phyloP scores from a whole-genome alignment of 2,888 invertebrate genomes.

The Parnassius orleans region DNA sequence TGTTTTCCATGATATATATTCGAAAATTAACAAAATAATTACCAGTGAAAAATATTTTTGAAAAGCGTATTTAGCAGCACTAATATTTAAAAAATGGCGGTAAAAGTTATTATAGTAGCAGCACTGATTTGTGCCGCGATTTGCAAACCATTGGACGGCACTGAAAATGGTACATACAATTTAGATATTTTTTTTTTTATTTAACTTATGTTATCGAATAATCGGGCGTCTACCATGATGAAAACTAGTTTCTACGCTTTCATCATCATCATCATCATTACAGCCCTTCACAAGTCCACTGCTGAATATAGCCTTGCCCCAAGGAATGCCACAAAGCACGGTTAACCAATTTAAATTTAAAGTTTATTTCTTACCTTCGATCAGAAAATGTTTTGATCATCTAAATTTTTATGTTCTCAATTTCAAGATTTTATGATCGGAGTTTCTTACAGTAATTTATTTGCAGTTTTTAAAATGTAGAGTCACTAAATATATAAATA shows the following conservation, averaged over 20 bases:
- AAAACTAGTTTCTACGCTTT: not conserved
- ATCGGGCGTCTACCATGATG: not conserved
- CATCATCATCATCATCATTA: too few relatives aligned
- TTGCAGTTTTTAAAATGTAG: too few relatives aligned
- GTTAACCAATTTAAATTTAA: too few relatives aligned
- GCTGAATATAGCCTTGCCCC: too few relatives aligned
- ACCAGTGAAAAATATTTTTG: not conserved
- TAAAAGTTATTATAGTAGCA: conserved; percentile 39
- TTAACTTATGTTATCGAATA: not conserved
- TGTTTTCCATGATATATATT: conserved; percentile 27
- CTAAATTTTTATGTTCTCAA: too few relatives aligned
- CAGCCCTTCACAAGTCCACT: too few relatives aligned
- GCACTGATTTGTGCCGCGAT: conserved; percentile 37
- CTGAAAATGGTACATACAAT: conserved; percentile 34
- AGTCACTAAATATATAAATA: too few relatives aligned
- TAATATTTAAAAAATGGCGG: conserved; percentile 27
- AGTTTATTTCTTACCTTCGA: too few relatives aligned
- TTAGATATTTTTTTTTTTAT: not conserved
- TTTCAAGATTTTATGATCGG: too few relatives aligned
- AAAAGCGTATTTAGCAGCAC: not conserved
- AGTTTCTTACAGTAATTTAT: too few relatives aligned
- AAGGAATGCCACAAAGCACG: too few relatives aligned
- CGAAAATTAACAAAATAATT: not conserved
- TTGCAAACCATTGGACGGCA: conserved; percentile 44
- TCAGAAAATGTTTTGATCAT: too few relatives aligned